These are phyloP conservation scores for Hydra vulgaris DNA, from an alignment of 30 jellyfish, hydroid and myxozoan species.

Conservation along the genomic window DNA sequence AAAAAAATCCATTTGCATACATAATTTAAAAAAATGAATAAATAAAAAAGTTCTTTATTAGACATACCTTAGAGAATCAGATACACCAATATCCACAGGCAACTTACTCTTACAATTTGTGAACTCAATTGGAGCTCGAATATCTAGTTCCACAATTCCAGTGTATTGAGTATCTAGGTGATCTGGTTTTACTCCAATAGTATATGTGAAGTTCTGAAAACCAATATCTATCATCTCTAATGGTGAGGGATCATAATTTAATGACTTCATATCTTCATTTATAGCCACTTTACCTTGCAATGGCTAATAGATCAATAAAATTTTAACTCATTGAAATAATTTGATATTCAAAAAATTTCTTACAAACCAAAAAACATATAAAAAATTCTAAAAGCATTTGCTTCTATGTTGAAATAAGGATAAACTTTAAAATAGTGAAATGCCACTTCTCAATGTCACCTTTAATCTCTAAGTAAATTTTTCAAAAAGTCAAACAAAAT, in stretches of 20 bases:
- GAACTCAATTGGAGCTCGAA: background rate
- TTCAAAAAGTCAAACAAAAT: too few relatives aligned
- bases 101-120: background rate
- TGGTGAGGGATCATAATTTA: slow-evolving; percentile 5
- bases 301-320: slow-evolving; percentile 14
- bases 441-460: too few relatives aligned
- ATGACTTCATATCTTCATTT: slow-evolving; percentile 9
- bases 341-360: too few relatives aligned
- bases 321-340: too few relatives aligned
- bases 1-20: too few relatives aligned
- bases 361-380: too few relatives aligned
- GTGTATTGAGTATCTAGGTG: background rate
- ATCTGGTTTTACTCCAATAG: slow-evolving; percentile 8
- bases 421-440: too few relatives aligned
- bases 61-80: background rate
- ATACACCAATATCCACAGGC: background rate
- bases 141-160: slow-evolving; percentile 15
- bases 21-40: too few relatives aligned
- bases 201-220: slow-evolving; percentile 16
- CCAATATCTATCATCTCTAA: slow-evolving; percentile 10
- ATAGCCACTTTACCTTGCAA: slow-evolving; percentile 17
- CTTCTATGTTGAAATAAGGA: too few relatives aligned
- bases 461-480: too few relatives aligned
- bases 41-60: too few relatives aligned
- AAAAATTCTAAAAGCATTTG: too few relatives aligned